Evolutionary conservation across 1,140 invertebrate genomes (phyloP), one percentile per base, ranked within the genome.

Genomic region (Formica selysi): DNA sequence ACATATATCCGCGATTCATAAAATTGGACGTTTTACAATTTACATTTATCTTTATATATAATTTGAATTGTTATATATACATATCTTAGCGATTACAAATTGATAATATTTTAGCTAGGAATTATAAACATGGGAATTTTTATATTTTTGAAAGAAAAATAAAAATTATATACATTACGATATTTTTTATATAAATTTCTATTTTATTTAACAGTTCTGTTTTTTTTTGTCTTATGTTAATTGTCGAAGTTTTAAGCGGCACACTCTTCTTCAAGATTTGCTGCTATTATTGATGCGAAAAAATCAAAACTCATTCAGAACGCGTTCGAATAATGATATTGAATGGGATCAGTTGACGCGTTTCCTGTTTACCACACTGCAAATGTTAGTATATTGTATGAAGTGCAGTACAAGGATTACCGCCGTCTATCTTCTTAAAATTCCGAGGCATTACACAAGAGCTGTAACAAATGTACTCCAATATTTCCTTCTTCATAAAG

Each of bases 401-500:
- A 81, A 81, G 11, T 7, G 8, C 29, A 44, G 22, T 59, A 32
- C 16, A 81, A 44, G 29, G 11, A 41, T 71, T n/a, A 41, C 4
- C 3, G 26, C 59, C 13, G 59, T 68, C 7, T 81, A 71, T 81
- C 22, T 81, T 13, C 7, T 48, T 81, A 48, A 81, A 32, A 71
- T 70, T 68, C 3, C 10, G 11, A 61, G 6, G 32, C 41, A 36
- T 38, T 70, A 71, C 38, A 61, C 38, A 73, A 13, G 5, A 71
- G 26, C 1, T 73, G 5, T 44, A 71, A 71, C 78, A 61, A 73
- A 71, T 71, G 32, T 11, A 41, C 19, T 59, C n/a, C 41, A 13
- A 73, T 81, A 73, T 73, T 73, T 81, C 19, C 4, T 83, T 73
- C 19, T 32, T 61, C 44, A 51, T 73, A 70, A 59, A 44, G 22